Base-by-base conservation (phyloP, 2,888 invertebrate genomes). In the Notodonta dromedarius region DNA sequence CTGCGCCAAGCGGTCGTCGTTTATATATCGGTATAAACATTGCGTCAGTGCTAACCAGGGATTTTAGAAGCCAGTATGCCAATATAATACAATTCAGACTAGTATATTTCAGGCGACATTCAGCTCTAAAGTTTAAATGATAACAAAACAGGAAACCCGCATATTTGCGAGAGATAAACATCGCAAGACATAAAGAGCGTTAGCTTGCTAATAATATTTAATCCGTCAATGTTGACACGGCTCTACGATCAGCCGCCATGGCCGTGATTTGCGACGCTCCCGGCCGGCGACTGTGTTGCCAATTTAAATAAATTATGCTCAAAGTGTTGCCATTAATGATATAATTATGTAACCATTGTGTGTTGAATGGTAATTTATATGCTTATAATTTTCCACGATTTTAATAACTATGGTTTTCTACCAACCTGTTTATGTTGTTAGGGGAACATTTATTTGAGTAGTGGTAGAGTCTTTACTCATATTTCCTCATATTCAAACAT, bases 181-280 rank as follows among this genome's bases (percentile, higher is more conserved):
- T 55, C 40, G 40, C 53, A 53, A 53, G 53, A 13, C 35, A 50
- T 52, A 52, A 52, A 52, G 32, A 52, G 52, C 52, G 50, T 50
- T 52, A 32, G 24, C 32, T 32, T 32, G 32, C 52, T 32, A 52
- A 52, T 52, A 52, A 52, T 50, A 63, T 63, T 58, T 63, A 57
- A 62, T 59, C 59, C 60, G 63, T 62, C 59, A 65, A 68, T 62
- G 63, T 67, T 67, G 51, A 52, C 50, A 44, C 52, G 52, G 7
- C 42, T 56, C 54, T 7, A 68, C 53, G 66, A 72, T 72, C 74
- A 76, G 62, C 62, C 69, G 67, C 65, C 76, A 68, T 48, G 70
- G 70, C 66, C 73, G 64, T 75, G 75, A 67, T 62, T 71, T 56
- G 50, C 12, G 50, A 13, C 14, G 9, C n/a, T 56, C 3, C 9